Evolutionary conservation across 2,113 vertebrate species (phyloP), one percentile per base, ranked within the genome.

Genomic region (Sula dactylatra): DNA sequence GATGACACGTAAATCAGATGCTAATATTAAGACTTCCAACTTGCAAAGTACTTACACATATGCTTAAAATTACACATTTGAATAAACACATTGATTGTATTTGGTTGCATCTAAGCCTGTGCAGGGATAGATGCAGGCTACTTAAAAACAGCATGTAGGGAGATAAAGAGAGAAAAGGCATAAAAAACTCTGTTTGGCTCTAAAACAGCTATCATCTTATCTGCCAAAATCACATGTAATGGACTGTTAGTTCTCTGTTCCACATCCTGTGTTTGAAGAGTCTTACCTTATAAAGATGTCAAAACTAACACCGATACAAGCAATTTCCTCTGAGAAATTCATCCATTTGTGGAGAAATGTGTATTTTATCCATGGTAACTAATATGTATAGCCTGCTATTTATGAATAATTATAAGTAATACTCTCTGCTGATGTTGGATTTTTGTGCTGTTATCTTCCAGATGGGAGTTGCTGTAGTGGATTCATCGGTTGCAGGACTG

Each of bases 391-490:
- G 16, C 22, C 55, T 88, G 16, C 22, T 29, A 25, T 80, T 81
- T 81, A 55, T 86, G 50, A 82, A 20, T 92, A 88, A 64, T 79
- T 91, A 29, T 62, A 72, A 96, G 45, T 59, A 52, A 47, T 72
- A 36, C 29, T 70, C 29, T 96, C 71, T 97, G 93, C 93, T 95
- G n/a, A 82, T 73, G 42, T 13, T 65, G 42, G 12, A 76, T 66
- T 95, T 94, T 77, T 95, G 29, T 90, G 85, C 72, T 95, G 82
- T 97, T 97, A 2, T 96, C 97, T 98, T 98, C 62, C 98, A 99
- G 99, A 99, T 99, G 99, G 99, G 99, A 93, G 98, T 99, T 95
- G 97, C 97, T 65, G 99, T 99, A 88, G 99, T 99, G 95, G 99
- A 99, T 96, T 99, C 99, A 14, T 98, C 99, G 14, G 99, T 99